Percentiles rank a stretch among this genome's conserved stretches.
These are phyloP conservation scores for Resseliella maxima DNA, from an alignment of 2,888 invertebrate genomes.

Conservation along the genomic window DNA sequence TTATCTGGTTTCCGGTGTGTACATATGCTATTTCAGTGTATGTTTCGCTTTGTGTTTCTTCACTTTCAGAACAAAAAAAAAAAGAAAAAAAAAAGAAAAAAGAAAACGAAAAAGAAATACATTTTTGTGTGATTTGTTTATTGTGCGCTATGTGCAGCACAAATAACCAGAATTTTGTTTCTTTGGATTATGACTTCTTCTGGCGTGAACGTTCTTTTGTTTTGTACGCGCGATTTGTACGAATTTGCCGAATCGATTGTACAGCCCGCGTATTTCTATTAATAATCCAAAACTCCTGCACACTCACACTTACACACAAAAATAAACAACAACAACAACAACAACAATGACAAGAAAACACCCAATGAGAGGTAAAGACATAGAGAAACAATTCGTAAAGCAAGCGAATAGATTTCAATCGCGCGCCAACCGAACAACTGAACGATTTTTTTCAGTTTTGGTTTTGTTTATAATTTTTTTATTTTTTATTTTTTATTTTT, in stretches of 20 bases:
- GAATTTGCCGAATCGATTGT: constrained; percentile 29
- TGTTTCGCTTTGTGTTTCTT: constrained; percentile 6
- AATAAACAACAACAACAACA: background rate
- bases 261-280: background rate
- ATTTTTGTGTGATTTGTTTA: background rate
- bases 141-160: constrained; percentile 6
- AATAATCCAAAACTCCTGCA: background rate
- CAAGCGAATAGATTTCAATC: background rate
- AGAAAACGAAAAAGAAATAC: background rate
- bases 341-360: background rate
- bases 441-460: background rate
- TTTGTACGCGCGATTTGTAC: background rate
- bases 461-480: background rate
- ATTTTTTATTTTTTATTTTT: background rate
- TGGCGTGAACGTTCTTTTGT: background rate
- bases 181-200: constrained; percentile 16
- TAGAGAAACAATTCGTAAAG: background rate
- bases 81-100: background rate
- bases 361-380: background rate
- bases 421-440: constrained; percentile 42
- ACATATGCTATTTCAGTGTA: constrained; percentile 49
- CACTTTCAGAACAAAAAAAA: background rate
- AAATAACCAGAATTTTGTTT: constrained; percentile 17
- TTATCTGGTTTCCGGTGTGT: constrained; percentile 60
- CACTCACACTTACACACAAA: background rate